A percentile compares a stretch with the other conserved stretches of the same genome.
Evolutionary conservation across 2,797 vertebrate genomes (phyloP).

Genomic region (Galaxias olidus): DNA sequence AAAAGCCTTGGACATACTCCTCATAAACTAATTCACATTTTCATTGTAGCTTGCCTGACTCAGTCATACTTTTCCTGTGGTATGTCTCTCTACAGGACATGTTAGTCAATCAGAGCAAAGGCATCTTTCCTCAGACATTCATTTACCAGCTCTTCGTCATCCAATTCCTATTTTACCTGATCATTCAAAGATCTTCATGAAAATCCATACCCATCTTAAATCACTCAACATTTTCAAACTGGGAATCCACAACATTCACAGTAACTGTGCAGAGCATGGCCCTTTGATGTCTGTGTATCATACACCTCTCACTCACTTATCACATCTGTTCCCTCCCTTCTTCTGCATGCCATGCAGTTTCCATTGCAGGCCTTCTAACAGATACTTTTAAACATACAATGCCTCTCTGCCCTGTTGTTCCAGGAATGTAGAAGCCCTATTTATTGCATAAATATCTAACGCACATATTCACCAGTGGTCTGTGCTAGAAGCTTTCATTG

Average conservation of each 20-base stretch:
- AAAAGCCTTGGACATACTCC: too few species aligned
- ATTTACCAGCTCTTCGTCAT: too few species aligned
- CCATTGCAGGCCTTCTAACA: not conserved
- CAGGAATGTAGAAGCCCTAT: conserved; percentile 72
- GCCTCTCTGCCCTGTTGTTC: conserved; percentile 45
- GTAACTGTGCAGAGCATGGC: conserved; percentile 9
- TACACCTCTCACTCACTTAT: conserved; percentile 3
- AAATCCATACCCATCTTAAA: not conserved
- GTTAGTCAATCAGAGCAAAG: too few species aligned
- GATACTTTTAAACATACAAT: conserved; percentile 15
- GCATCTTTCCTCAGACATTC: too few species aligned
- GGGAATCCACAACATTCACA: conserved; percentile 26
- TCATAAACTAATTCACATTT: too few species aligned
- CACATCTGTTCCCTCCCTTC: conserved; percentile 12
- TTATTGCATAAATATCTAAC: conserved; percentile 40
- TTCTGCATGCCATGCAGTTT: conserved; percentile 10
- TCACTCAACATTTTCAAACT: not conserved
- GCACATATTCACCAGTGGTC: conserved; percentile 41
- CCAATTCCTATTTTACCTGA: too few species aligned
- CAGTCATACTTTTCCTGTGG: too few species aligned
- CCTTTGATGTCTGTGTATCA: not conserved
- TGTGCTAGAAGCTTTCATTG: conserved; percentile 34
- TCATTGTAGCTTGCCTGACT: too few species aligned
- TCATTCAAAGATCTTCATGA: not conserved
- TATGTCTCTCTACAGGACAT: too few species aligned